Base-by-base conservation (phyloP, 2,113 vertebrate species). In the Indicator indicator region DNA sequence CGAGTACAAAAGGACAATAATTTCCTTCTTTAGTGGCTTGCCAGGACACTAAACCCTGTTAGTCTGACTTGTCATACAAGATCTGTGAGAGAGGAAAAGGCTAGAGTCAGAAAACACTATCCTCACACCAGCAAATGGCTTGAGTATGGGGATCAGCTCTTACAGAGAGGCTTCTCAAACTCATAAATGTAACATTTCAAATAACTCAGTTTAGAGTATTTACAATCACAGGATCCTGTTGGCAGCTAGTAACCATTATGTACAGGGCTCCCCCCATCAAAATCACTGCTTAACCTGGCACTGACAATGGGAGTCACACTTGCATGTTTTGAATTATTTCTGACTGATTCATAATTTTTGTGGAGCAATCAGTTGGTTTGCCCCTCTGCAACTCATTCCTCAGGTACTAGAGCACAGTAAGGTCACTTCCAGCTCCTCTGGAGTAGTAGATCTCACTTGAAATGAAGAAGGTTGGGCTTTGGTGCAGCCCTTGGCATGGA, bases 401-500 rank as follows among this genome's bases (percentile, higher is more conserved):
- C 0, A 0, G 5, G 16, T 72, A 80, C 44, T 27, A 56, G 12
- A 77, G 36, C 14, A 59, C 14, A 7, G 7, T 20, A 33, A 13
- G 21, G 38, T 3, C 33, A 36, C 11, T 77, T 40, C 24, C 56
- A 93, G n/a, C 16, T 68, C 32, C 55, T 16, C 12, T 60, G 48
- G 8, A 36, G 30, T 7, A 5, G 5, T 20, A 16, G 3, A 50
- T 48, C 38, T 18, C 6, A 3, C 38, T 56, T 3, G 0, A 7
- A 3, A 16, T 4, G 16, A 42, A 11, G 36, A 36, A n/a, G 26
- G 33, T 4, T 48, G 75, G 84, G 28, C 33, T 4, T 16, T 63
- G 48, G 26, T n/a, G 18, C 40, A 83, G 30, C 9, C 50, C 20
- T 19, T 74, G 52, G 36, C 26, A 20, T 0, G 0, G 74, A 58